Evolutionary conservation across 2,888 invertebrate genomes (phyloP), one percentile per base, ranked within the genome.

Genomic region (Galeopsomyia nigrocyanea): DNA sequence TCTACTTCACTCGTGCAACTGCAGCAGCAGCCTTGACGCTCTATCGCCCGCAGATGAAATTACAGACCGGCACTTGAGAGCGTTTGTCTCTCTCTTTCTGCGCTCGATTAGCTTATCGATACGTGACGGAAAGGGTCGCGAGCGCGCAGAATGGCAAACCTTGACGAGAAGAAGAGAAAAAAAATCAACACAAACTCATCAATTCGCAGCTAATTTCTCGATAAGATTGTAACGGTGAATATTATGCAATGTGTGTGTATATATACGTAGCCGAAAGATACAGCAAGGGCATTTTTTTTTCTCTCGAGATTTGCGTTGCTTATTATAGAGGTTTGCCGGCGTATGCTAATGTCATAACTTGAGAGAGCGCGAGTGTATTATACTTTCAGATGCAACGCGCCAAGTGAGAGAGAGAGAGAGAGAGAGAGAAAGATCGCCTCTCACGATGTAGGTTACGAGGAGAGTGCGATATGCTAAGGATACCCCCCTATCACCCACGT

Each of bases 271-370:
- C 39, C 39, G 39, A 39, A 39, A 39, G 39, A 7, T 31, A 31
- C 49, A 26, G 71, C 75, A 79, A 79, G 78, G 78, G 77, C 79
- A 79, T 74, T 57, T 57, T 5, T 26, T 2, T 26, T 26, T 26
- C 26, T 26, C 68, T 63, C 51, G 31, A 78, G 78, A 82, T 82
- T 83, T 81, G 81, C 81, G 80, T 82, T 80, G 80, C 82, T 83
- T 81, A 82, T 82, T 82, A 81, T 26, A 5, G 26, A 78, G 62
- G 17, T 80, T 39, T 78, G 79, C 78, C 81, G 80, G 81, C 77
- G 72, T 79, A 80, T 79, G 79, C 79, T 79, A 80, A 82, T 82
- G 69, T 75, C 75, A 74, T 73, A 77, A 78, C 79, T n/a, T 77
- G 78, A 75, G 72, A 10, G 26, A 73, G 65, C 65, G 49, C 57